Evolutionary conservation across 1,140 invertebrate species (phyloP).

Genomic region (Polyergus mexicanus): DNA sequence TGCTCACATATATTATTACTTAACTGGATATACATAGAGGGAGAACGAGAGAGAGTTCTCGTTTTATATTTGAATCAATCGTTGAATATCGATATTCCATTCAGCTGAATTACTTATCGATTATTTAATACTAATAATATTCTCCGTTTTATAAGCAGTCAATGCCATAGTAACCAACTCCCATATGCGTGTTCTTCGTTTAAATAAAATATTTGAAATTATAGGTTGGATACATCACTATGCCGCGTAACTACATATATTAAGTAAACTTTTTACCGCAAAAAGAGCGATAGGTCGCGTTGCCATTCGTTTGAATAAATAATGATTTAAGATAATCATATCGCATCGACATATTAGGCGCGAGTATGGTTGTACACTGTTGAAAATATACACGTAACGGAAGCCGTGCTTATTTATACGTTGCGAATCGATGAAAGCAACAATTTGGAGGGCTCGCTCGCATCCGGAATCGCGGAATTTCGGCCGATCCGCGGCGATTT

Average conservation of each 20-base stretch:
- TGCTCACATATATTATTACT: neutral
- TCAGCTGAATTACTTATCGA: neutral
- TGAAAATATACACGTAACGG: neutral
- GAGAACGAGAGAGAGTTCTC: too few species aligned
- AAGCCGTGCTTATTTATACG: constrained; percentile 31
- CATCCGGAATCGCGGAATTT: constrained; percentile 55
- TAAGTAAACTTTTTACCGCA: constrained; percentile 8
- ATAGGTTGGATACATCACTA: neutral
- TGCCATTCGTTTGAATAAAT: neutral
- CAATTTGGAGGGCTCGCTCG: constrained; percentile 30
- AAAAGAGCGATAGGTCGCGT: neutral
- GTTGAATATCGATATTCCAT: constrained; percentile 20
- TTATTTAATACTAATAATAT: neutral
- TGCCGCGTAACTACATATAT: neutral
- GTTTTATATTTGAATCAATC: neutral
- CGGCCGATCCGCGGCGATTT: constrained; percentile 65
- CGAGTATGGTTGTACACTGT: neutral
- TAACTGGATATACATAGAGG: too few species aligned
- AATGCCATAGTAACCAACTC: neutral
- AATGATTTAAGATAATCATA: neutral
- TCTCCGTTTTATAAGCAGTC: too few species aligned
- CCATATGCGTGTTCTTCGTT: neutral
- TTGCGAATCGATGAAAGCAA: constrained; percentile 50
- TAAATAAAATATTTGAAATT: constrained; percentile 35
- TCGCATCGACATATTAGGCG: neutral